Evolutionary conservation across 2,113 vertebrate species (phyloP).

Genomic region (human): GRCh38 chr4:130541001-130541500

Average conservation of each 20-base stretch:
- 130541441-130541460: slow-evolving; percentile 32
- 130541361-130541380: slow-evolving; percentile 17
- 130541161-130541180: fast-evolving
- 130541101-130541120: neutral
- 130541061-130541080: neutral
- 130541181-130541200: neutral
- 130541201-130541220: neutral
- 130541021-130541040: neutral
- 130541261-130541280: neutral
- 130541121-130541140: neutral
- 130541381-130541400: slow-evolving; percentile 7
- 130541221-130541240: neutral
- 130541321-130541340: slow-evolving; percentile 42
- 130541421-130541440: slow-evolving; percentile 71
- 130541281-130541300: neutral
- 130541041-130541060: neutral
- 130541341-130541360: slow-evolving; percentile 43
- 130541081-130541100: neutral
- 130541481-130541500: slow-evolving; percentile 56
- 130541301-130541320: slow-evolving; percentile 35
- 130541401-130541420: slow-evolving; percentile 67
- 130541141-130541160: neutral
- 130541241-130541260: neutral
- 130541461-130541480: slow-evolving; percentile 55
- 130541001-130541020: neutral